Evolutionary conservation across 2,888 invertebrate species (phyloP), one percentile per base, ranked within the genome.

Genomic region (Norana najaformis): DNA sequence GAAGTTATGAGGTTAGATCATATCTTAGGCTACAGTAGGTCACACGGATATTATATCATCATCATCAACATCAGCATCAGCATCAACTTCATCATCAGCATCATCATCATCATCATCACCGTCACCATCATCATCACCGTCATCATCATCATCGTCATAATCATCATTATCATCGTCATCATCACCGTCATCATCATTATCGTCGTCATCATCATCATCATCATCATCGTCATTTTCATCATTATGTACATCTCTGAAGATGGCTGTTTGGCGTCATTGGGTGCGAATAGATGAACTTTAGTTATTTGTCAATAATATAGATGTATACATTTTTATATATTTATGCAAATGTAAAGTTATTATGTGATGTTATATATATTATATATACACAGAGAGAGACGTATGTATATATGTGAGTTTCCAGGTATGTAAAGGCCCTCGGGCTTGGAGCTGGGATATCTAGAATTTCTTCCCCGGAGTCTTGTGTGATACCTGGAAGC

Each of bases 51-150:
- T 41, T 13, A 41, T 41, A 88, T 88, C 88, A 88, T 88, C 38
- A 88, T 88, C 89, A 83, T 69, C 89, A 89, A 35, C 35, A 89
- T 89, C 89, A 89, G 88, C 89, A 89, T 89, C 83, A 85, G 88
- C 89, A 89, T 89, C 83, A 89, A 4, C 89, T 82, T 89, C 37
- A 89, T 89, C 89, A 89, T 89, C 89, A 89, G 88, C 89, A 89
- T 89, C 89, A 69, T 89, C 89, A 69, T 89, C 89, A 89, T 89
- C 89, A 89, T 89, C 89, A 89, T 89, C 88, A 88, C 88, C 88
- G 88, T 90, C 90, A 89, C 89, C 41, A 90, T 90, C 88, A 88
- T 90, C 88, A 88, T 90, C 82, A 30, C 89, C 88, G 11, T 90
- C 88, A 23, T 3, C 88, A 88, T 88, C 38, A 37, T 88, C 39